Base-by-base conservation (phyloP, 2,113 vertebrate species). In the Apeltes quadracus region DNA sequence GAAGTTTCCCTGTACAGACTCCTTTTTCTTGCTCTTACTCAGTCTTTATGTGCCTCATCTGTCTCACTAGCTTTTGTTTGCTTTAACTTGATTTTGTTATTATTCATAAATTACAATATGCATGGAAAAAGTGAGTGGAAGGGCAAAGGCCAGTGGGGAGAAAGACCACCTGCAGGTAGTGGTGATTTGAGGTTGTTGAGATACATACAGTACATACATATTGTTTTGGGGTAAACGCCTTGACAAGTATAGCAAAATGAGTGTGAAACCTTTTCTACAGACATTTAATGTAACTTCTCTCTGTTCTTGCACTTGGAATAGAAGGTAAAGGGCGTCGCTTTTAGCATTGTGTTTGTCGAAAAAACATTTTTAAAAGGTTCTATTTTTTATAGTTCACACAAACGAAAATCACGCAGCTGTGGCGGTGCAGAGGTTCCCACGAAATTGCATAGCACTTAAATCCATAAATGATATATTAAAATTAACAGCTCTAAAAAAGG, bases 261-360 rank as follows among this genome's bases (percentile, higher is more conserved):
- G 76, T 69, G 68, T 78, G 72, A 76, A 62, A 78, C 20, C 6
- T 85, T 84, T 87, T 79, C 70, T 83, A 67, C 69, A 82, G 71
- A 76, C n/a, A 43, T 78, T 79, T 14, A 67, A 82, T 65, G 54
- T 73, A 64, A 77, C 76, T 54, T 82, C 39, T 76, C 41, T 66
- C 56, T 67, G 41, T 72, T 78, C n/a, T 70, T 55, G 62, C 58
- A 58, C 61, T 16, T 54, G 51, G 61, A 62, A 41, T 32, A 72
- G 73, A 25, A 36, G 51, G 44, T 41, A n/a, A n/a, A 50, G 22
- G 1, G 71, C 79, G 80, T 85, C 59, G 72, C 82, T 82, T 85
- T 58, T 9, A 68, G 36, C 43, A 32, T 48, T 48, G 75, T 55
- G 66, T 72, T 18, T 75, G 15, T 75, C 56, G 61, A n/a, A 34